A percentile compares a stretch with the other conserved stretches of the same genome.
These are phyloP conservation scores for Lepidurus couesii DNA, from an alignment of 1,140 invertebrate species.

Conservation along the genomic window DNA sequence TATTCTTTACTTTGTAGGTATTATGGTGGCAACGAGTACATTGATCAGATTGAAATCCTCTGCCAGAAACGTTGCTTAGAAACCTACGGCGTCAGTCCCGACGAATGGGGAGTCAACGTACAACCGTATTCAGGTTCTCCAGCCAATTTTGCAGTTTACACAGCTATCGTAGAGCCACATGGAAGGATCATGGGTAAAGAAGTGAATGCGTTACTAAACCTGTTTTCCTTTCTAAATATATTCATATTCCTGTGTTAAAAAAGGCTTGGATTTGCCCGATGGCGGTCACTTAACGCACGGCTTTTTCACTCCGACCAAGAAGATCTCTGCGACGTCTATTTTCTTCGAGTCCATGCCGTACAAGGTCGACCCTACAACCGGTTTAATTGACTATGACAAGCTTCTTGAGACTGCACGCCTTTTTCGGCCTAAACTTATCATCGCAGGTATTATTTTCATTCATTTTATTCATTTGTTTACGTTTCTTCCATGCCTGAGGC, in stretches of 20 bases:
- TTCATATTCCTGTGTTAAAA: constrained; percentile 25
- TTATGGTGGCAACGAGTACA: constrained; percentile 95
- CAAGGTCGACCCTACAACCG: constrained; percentile 75
- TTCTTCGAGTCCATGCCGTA: constrained; percentile 99
- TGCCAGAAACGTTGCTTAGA: constrained; percentile 81
- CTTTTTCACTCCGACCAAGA: constrained; percentile 83
- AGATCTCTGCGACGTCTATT: constrained; percentile 93
- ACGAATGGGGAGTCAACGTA: constrained; percentile 96
- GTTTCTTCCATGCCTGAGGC: not conserved
- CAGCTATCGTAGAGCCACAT: constrained; percentile 80
- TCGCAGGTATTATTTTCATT: constrained; percentile 59
- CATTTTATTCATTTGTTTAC: not conserved
- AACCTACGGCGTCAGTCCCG: constrained; percentile 72
- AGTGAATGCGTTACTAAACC: not conserved
- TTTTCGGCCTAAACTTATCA: constrained; percentile 88
- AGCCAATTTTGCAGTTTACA: constrained; percentile 94
- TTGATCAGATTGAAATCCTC: constrained; percentile 87
- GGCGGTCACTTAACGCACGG: constrained; percentile 95
- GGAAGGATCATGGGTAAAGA: constrained; percentile 85
- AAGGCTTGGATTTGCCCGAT: constrained; percentile 81
- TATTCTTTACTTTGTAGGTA: constrained; percentile 46
- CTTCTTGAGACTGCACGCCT: constrained; percentile 72
- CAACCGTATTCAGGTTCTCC: constrained; percentile 96
- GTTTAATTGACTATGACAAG: constrained; percentile 90
- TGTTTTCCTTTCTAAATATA: not conserved